A percentile compares a stretch with the other conserved stretches of the same genome.
These are phyloP conservation scores for Euura lappo DNA, from an alignment of 1,140 invertebrate species.

Conservation along the genomic window DNA sequence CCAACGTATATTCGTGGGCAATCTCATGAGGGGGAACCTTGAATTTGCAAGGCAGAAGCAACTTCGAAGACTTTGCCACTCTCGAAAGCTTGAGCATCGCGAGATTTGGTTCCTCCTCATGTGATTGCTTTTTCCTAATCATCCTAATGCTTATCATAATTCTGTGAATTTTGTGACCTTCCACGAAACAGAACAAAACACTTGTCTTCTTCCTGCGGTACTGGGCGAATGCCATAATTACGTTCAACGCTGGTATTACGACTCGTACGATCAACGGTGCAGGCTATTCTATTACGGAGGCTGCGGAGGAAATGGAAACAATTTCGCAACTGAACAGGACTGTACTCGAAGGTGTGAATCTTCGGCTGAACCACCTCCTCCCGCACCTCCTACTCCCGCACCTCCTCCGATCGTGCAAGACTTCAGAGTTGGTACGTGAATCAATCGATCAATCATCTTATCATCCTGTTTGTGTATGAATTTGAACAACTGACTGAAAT, in stretches of 20 bases:
- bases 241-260: slow-evolving; percentile 82
- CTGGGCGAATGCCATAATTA: slow-evolving; percentile 83
- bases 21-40: not conserved
- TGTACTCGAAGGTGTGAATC: slow-evolving; percentile 70
- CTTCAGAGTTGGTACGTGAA: slow-evolving; percentile 46
- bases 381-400: slow-evolving; percentile 30
- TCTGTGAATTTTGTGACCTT: not conserved
- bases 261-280: slow-evolving; percentile 74
- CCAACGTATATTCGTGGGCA: not conserved
- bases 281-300: slow-evolving; percentile 82
- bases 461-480: no score
- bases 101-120: not conserved
- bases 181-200: slow-evolving; percentile 68
- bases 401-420: slow-evolving; percentile 24
- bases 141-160: not conserved
- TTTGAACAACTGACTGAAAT: no score
- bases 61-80: no score
- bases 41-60: not conserved
- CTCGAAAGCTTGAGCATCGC: no score
- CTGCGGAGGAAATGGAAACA: slow-evolving; percentile 83
- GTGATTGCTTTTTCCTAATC: not conserved
- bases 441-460: not conserved
- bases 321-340: slow-evolving; percentile 72
- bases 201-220: slow-evolving; percentile 76
- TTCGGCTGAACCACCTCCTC: slow-evolving; percentile 39